Conservation (phyloP, 2,797 vertebrate genomes). For the Dipus sagitta region DNA sequence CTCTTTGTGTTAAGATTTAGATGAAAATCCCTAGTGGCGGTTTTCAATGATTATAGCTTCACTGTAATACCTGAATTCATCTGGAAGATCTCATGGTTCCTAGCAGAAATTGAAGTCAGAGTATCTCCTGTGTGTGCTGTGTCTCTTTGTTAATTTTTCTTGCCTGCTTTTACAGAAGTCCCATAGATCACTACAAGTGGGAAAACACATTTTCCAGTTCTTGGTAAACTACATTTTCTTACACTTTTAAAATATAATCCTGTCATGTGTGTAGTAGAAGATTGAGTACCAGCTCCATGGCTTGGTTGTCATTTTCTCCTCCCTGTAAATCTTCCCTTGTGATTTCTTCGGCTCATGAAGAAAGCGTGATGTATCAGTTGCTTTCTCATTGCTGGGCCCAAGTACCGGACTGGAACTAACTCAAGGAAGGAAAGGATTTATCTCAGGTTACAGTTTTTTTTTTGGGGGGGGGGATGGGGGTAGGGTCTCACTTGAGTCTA, state of each 20-base stretch:
- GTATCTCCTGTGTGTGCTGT: background rate
- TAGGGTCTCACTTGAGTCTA: too few species aligned
- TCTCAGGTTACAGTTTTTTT: too few species aligned
- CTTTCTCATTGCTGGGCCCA: too few species aligned
- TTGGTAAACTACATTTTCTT: constrained; percentile 34
- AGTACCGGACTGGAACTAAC: too few species aligned
- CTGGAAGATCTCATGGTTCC: background rate
- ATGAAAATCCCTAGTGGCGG: background rate
- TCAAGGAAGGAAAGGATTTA: too few species aligned
- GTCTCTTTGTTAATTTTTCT: background rate
- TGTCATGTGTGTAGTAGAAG: background rate
- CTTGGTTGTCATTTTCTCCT: background rate
- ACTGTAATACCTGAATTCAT: background rate
- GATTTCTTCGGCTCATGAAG: background rate
- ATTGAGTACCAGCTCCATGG: background rate
- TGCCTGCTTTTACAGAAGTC: background rate
- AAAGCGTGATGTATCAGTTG: background rate
- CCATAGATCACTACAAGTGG: background rate
- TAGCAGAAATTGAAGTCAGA: background rate
- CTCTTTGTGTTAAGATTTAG: constrained; percentile 1
- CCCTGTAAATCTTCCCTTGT: background rate
- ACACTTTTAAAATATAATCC: background rate
- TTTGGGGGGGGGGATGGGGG: too few species aligned
- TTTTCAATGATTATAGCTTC: background rate
- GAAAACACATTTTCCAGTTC: background rate